Conservation (phyloP, 2,113 vertebrate species). For the Ictalurus furcatus region DNA sequence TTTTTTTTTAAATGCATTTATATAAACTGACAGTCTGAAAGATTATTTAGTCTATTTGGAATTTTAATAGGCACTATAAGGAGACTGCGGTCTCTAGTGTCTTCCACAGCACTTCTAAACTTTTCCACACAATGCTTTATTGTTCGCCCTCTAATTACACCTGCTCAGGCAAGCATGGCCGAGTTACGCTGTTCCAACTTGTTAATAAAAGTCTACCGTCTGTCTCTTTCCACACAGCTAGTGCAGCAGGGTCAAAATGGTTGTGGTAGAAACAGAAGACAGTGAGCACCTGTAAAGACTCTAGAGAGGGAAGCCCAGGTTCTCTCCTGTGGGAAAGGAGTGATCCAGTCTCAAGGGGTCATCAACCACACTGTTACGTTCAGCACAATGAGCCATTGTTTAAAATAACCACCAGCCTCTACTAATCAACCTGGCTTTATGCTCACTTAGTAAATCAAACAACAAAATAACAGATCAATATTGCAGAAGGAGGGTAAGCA, state of each 20-base stretch:
- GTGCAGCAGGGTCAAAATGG: conserved; percentile 56
- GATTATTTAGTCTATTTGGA: conserved; percentile 56
- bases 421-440: background rate
- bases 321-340: conserved; percentile 38
- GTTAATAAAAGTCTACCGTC: conserved; percentile 68
- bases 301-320: conserved; percentile 42
- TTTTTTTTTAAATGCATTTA: background rate
- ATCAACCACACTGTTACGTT: conserved; percentile 24
- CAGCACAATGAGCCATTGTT: conserved; percentile 29
- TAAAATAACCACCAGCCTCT: conserved; percentile 7
- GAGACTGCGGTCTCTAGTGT: conserved; percentile 44
- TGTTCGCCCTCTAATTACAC: conserved; percentile 65
- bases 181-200: conserved; percentile 63
- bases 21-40: conserved; percentile 18
- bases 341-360: conserved; percentile 32
- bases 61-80: conserved; percentile 65
- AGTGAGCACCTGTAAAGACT: conserved; percentile 58
- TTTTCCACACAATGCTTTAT: conserved; percentile 62
- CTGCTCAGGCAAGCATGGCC: conserved; percentile 70
- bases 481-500: background rate
- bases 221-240: conserved; percentile 69
- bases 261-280: conserved; percentile 80
- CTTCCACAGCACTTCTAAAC: conserved; percentile 44
- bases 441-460: conserved; percentile 20
- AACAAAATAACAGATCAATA: background rate